Conservation (phyloP, 1,140 invertebrate genomes). For the Luehdorfia chinensis region DNA sequence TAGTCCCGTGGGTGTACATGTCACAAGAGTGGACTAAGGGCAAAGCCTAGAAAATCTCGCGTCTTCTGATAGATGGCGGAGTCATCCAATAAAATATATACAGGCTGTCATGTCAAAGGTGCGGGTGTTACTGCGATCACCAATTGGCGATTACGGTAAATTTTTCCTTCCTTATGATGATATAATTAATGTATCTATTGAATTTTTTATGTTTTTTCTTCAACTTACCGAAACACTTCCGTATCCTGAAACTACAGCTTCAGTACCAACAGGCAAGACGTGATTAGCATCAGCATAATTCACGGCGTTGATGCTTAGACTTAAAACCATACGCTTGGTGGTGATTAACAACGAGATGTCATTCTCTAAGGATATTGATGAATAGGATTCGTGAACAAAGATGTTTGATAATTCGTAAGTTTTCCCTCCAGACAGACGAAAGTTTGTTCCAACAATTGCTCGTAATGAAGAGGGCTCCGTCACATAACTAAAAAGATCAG, state of each 20-base stretch:
- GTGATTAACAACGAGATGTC: slow-evolving; percentile 53
- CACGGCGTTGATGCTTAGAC: slow-evolving; percentile 31
- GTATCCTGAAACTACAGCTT: slow-evolving; percentile 63
- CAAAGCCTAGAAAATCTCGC: no score
- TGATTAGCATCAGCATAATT: slow-evolving; percentile 31
- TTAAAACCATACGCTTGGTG: slow-evolving; percentile 37
- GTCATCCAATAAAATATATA: no score
- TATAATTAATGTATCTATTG: no score
- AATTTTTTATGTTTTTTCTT: no score
- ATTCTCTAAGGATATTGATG: slow-evolving; percentile 38
- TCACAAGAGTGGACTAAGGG: no score
- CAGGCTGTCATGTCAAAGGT: no score
- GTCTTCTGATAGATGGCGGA: no score
- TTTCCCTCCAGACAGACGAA: slow-evolving; percentile 43
- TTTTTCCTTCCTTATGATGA: no score
- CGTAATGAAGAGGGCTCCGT: slow-evolving; percentile 31
- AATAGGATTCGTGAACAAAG: slow-evolving; percentile 44
- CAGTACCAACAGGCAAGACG: slow-evolving; percentile 33
- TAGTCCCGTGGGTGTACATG: no score
- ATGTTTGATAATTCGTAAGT: slow-evolving; percentile 41
- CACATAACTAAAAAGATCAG: slow-evolving; percentile 37
- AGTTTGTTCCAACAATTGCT: slow-evolving; percentile 48
- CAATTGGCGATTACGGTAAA: no score
- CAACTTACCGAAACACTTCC: slow-evolving; percentile 56
- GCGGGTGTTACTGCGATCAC: no score